Evolutionary conservation across 2,113 vertebrate species (phyloP).

Genomic region (Vidua chalybeata): DNA sequence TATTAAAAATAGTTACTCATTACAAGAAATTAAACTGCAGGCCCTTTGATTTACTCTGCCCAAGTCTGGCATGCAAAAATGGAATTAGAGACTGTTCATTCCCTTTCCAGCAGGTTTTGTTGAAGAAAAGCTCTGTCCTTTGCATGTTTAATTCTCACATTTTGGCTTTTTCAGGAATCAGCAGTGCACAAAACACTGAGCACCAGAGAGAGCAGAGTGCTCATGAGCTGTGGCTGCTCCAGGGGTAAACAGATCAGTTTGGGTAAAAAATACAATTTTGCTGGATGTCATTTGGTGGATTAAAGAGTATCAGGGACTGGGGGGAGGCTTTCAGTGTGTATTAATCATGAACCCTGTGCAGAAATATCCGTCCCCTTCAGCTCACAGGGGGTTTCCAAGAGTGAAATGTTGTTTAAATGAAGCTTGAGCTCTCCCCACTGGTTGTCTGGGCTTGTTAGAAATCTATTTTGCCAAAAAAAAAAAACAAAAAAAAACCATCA

Average conservation of each 20-base stretch:
- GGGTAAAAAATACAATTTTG: conserved; percentile 19
- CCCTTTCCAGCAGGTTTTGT: not conserved
- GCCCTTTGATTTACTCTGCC: not conserved
- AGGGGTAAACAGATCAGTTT: conserved; percentile 34
- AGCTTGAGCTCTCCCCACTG: not conserved
- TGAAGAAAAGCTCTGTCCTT: not conserved
- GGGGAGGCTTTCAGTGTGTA: not conserved
- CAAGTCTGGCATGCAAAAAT: not conserved
- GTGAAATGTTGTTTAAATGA: not conserved
- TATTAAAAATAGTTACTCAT: not conserved
- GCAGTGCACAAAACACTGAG: not conserved
- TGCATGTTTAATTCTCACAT: not conserved
- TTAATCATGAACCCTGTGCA: not conserved
- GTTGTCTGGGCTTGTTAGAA: not conserved
- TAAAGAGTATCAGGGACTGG: not conserved
- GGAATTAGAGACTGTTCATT: not conserved
- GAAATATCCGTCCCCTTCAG: not conserved
- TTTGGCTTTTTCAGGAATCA: not conserved
- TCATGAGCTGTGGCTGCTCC: not conserved
- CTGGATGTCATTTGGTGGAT: not conserved
- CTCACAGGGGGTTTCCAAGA: not conserved
- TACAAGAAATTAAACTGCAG: not conserved
- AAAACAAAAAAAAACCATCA: not conserved
- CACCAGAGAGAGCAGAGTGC: not conserved
- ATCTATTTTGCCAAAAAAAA: not conserved